A percentile compares a stretch with the other conserved stretches of the same genome.
Conservation (phyloP, 2,888 invertebrate species). For the Archips crataeganus region DNA sequence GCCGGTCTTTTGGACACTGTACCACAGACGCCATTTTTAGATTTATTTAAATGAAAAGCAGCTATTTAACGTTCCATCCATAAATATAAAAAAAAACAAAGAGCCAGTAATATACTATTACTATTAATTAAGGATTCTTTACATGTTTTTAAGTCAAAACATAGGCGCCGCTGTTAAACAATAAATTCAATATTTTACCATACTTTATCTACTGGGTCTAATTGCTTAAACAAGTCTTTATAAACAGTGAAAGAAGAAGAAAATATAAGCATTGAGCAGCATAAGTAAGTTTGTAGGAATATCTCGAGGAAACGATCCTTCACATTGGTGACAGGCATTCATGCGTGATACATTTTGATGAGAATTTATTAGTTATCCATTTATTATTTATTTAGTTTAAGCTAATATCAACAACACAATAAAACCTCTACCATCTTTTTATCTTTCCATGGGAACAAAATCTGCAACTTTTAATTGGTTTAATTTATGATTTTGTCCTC, state of each 20-base stretch:
- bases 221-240: background rate
- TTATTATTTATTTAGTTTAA: conserved; percentile 26
- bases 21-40: too few relatives aligned
- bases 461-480: conserved; percentile 13
- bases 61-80: background rate
- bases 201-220: background rate
- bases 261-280: background rate
- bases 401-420: background rate
- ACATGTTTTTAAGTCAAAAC: conserved; percentile 29
- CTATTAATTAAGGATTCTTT: conserved; percentile 31
- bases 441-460: background rate
- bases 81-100: background rate
- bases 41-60: background rate
- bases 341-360: conserved; percentile 69
- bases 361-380: conserved; percentile 55
- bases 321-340: conserved; percentile 63
- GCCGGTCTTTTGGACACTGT: too few relatives aligned
- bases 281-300: conserved; percentile 42
- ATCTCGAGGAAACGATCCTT: conserved; percentile 66
- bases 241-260: background rate
- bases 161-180: conserved; percentile 35
- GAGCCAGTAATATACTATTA: background rate
- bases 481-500: conserved; percentile 20
- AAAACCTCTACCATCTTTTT: background rate
- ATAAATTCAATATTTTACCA: conserved; percentile 20